phyloP scores from a whole-genome alignment of 2,888 invertebrate species.

The Mimachlamys varia region DNA sequence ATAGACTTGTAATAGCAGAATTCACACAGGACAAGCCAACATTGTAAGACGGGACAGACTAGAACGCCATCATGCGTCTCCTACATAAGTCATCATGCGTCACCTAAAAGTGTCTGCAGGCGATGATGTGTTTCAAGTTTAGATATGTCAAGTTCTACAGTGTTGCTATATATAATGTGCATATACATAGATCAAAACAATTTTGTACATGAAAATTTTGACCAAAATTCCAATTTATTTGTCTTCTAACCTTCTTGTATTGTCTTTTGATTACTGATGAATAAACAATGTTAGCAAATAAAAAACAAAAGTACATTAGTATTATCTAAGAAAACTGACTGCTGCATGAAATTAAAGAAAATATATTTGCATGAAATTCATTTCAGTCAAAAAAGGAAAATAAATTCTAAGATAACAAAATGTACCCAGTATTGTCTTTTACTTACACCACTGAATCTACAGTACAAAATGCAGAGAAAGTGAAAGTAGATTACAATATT shows the following conservation, averaged over 20 bases:
- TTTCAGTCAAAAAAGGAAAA: slow-evolving; percentile 7
- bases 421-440: background rate
- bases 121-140: background rate
- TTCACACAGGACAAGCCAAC: background rate
- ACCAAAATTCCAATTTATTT: background rate
- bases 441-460: background rate
- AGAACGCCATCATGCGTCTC: background rate
- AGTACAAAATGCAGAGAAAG: background rate
- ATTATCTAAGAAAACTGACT: background rate
- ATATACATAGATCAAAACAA: background rate
- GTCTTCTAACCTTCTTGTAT: background rate
- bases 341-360: background rate
- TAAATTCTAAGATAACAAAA: background rate
- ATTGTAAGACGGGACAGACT: background rate
- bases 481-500: background rate
- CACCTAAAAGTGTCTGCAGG: slow-evolving; percentile 16
- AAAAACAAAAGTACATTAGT: background rate
- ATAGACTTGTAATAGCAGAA: background rate
- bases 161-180: slow-evolving; percentile 34
- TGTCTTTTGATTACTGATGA: background rate
- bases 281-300: background rate
- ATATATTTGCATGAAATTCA: background rate
- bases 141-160: background rate
- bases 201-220: slow-evolving; percentile 5
- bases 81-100: background rate